Evolutionary conservation across 2,113 vertebrate species (phyloP).

Genomic region (Paratilapia polleni): DNA sequence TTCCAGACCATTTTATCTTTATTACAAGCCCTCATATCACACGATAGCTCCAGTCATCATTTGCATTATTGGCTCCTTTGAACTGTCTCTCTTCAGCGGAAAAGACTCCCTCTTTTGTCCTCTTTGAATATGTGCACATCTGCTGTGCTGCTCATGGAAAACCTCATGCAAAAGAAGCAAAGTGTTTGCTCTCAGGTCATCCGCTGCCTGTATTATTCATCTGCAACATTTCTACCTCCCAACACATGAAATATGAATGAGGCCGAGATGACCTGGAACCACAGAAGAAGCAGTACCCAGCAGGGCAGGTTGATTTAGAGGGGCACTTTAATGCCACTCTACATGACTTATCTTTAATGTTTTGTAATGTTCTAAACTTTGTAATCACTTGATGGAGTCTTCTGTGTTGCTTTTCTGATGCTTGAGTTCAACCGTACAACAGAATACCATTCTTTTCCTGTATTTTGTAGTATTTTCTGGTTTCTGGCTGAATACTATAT

Average conservation of each 20-base stretch:
- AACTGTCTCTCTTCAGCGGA: constrained; percentile 11
- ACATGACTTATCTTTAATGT: background rate
- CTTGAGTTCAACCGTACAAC: too few species aligned
- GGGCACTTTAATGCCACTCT: background rate
- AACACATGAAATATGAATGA: constrained; percentile 66
- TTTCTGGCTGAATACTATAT: background rate
- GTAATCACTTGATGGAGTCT: background rate
- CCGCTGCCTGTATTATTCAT: constrained; percentile 58
- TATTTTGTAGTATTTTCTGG: background rate
- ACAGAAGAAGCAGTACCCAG: background rate
- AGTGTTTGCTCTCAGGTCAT: constrained; percentile 61
- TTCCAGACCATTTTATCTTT: constrained; percentile 38
- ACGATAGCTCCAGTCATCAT: constrained; percentile 32
- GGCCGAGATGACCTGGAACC: constrained; percentile 35
- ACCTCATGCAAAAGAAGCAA: constrained; percentile 43
- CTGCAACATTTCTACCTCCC: constrained; percentile 40
- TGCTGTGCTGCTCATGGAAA: constrained; percentile 43
- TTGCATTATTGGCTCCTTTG: constrained; percentile 64
- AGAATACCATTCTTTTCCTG: too few species aligned
- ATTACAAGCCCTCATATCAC: constrained; percentile 36
- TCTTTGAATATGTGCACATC: constrained; percentile 24
- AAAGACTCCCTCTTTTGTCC: constrained; percentile 54
- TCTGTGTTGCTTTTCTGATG: too few species aligned
- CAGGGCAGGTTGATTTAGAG: background rate
- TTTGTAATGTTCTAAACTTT: background rate